Percentiles rank a stretch among this genome's conserved stretches.
Conservation (phyloP, 2,888 invertebrate species). For the Ctenicera cuprea region DNA sequence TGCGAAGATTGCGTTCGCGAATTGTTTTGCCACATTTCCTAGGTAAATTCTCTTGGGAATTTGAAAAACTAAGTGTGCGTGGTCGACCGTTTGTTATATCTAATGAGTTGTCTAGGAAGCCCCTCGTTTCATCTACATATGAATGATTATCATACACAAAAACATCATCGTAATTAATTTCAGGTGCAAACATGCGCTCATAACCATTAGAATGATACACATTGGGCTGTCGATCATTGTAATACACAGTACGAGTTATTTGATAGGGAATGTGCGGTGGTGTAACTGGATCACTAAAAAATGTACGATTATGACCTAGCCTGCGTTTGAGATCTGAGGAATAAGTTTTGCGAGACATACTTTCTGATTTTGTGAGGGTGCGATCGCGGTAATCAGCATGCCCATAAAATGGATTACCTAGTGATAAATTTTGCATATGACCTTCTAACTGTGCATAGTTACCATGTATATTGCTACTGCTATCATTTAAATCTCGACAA, state of each 20-base stretch:
- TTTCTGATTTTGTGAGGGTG: conserved; percentile 71
- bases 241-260: conserved; percentile 54
- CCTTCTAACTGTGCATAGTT: conserved; percentile 61
- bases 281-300: conserved; percentile 60
- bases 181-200: conserved; percentile 57
- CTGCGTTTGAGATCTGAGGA: conserved; percentile 60
- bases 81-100: conserved; percentile 64
- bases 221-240: conserved; percentile 53
- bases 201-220: conserved; percentile 44
- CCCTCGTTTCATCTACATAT: conserved; percentile 49
- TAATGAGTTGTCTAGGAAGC: conserved; percentile 42
- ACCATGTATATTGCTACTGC: conserved; percentile 46
- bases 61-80: conserved; percentile 74
- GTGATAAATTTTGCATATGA: conserved; percentile 65
- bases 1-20: conserved; percentile 74
- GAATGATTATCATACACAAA: conserved; percentile 61
- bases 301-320: conserved; percentile 61
- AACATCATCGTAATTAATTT: conserved; percentile 61
- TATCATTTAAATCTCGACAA: conserved; percentile 67
- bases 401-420: conserved; percentile 64
- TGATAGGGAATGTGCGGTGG: conserved; percentile 60
- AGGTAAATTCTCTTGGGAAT: conserved; percentile 69
- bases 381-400: conserved; percentile 65
- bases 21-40: conserved; percentile 71
- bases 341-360: conserved; percentile 70